Evolutionary conservation across 64 coral and sea anemone species (phyloP).

Genomic region (Catalaphyllia jardinei): DNA sequence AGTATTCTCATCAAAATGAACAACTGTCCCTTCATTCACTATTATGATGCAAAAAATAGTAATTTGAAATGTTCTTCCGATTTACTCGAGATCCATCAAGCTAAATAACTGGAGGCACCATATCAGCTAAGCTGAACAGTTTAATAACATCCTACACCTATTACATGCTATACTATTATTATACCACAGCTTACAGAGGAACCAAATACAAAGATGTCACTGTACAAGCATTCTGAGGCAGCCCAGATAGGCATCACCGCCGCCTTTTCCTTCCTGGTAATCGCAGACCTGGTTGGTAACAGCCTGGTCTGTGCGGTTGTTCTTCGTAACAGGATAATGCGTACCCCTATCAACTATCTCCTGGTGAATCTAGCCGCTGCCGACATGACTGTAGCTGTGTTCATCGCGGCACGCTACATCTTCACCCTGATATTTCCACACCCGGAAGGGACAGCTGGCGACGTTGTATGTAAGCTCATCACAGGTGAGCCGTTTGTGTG

Average conservation of each 20-base stretch:
- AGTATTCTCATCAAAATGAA: too few relatives aligned
- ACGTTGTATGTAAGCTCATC: constrained; percentile 26
- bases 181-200: not conserved
- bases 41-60: too few relatives aligned
- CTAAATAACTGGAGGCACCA: too few relatives aligned
- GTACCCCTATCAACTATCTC: constrained; percentile 7
- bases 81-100: too few relatives aligned
- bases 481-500: constrained; percentile 40
- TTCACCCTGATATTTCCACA: constrained; percentile 25
- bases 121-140: too few relatives aligned
- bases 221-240: constrained; percentile 2
- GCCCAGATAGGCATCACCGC: too few relatives aligned
- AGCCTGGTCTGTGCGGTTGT: constrained; percentile 10
- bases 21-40: too few relatives aligned
- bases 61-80: too few relatives aligned
- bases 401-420: constrained; percentile 24
- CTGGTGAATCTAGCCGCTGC: not conserved
- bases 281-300: constrained; percentile 3
- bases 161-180: not conserved
- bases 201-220: not conserved
- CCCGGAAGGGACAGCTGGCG: constrained; percentile 26
- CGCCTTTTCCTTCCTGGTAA: too few relatives aligned
- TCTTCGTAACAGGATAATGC: constrained; percentile 1
- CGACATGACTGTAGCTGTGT: not conserved
- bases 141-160: too few relatives aligned